These are phyloP conservation scores for Thereva nobilitata DNA, from an alignment of 2,888 invertebrate species.

Conservation along the genomic window DNA sequence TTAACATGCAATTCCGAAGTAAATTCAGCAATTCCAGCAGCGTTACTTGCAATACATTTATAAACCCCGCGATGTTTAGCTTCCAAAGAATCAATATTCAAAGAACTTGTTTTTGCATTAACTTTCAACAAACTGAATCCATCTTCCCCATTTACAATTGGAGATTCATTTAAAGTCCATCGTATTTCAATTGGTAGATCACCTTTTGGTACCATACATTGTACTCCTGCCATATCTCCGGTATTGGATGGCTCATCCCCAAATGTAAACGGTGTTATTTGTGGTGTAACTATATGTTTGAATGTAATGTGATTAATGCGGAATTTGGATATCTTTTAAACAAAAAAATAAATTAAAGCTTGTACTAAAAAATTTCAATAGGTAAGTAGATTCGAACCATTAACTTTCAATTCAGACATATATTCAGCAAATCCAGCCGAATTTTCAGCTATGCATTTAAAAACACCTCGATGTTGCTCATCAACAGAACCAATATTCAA, in stretches of 20 bases:
- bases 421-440: conserved; percentile 68
- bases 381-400: conserved; percentile 65
- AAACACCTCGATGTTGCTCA: conserved; percentile 72
- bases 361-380: conserved; percentile 3
- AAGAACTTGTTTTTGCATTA: conserved; percentile 60
- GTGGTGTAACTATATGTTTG: conserved; percentile 61
- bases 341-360: neutral
- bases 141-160: conserved; percentile 53
- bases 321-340: neutral
- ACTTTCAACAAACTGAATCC: conserved; percentile 56
- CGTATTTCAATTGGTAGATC: conserved; percentile 73
- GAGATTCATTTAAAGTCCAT: conserved; percentile 69
- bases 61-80: conserved; percentile 68
- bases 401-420: conserved; percentile 71
- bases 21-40: conserved; percentile 67
- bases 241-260: conserved; percentile 73
- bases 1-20: conserved; percentile 62
- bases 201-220: conserved; percentile 72
- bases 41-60: conserved; percentile 72
- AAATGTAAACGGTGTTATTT: conserved; percentile 72
- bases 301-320: conserved; percentile 2
- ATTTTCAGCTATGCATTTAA: conserved; percentile 75
- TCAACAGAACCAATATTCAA: conserved; percentile 70
- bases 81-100: conserved; percentile 59
- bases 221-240: conserved; percentile 64